Conservation (phyloP, 2,888 invertebrate species). For the Drosophila neutralis region DNA sequence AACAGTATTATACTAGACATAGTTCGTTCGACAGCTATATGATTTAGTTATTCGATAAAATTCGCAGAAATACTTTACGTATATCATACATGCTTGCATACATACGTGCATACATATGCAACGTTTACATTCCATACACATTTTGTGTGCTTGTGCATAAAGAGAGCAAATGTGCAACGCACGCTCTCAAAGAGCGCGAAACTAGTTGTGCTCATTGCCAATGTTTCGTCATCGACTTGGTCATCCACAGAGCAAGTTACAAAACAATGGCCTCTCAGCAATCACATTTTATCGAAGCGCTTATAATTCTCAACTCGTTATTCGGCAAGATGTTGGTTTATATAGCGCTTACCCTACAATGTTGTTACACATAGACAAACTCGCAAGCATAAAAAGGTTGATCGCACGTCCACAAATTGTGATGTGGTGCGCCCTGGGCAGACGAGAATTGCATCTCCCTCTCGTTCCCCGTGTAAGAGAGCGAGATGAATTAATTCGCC, state of each 20-base stretch:
- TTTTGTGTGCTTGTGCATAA: background rate
- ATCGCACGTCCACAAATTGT: background rate
- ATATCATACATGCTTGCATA: background rate
- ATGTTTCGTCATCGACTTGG: background rate
- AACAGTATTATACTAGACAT: background rate
- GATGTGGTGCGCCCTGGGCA: too few relatives aligned
- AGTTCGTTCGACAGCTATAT: background rate
- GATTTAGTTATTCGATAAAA: background rate
- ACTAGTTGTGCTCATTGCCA: background rate
- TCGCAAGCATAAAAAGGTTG: constrained; percentile 1
- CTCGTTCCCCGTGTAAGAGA: too few relatives aligned
- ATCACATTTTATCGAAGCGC: background rate
- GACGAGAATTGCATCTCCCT: too few relatives aligned
- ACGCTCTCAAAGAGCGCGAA: background rate
- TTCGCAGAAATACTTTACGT: background rate
- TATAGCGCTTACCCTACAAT: rapidly evolving
- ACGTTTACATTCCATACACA: background rate
- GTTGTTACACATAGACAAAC: background rate
- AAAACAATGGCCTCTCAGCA: background rate
- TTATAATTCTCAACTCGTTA: constrained; percentile 8
- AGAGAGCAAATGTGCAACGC: background rate
- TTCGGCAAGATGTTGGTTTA: background rate
- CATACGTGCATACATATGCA: background rate
- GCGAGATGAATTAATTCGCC: too few relatives aligned
- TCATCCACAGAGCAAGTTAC: background rate